Base-by-base conservation (phyloP, 92 coral and sea anemone genomes). In the Umimayanthus chanpuru region DNA sequence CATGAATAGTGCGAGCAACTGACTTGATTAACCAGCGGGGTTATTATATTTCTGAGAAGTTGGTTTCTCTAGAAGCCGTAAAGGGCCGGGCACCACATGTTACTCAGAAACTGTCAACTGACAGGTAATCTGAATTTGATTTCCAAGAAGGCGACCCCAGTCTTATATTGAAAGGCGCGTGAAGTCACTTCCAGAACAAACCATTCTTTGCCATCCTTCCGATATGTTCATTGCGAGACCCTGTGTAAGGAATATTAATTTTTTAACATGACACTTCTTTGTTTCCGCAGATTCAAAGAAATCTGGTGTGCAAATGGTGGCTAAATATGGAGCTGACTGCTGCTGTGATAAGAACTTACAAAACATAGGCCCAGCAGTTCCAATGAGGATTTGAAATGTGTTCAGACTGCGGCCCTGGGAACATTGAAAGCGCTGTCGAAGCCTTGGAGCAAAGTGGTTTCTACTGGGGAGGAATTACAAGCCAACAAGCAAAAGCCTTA, bases 381-480 rank as follows among this genome's bases (percentile, higher is more conserved):
- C 40, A 81, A 20, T 68, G 64, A 83, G 43, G 65, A 39, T 43
- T 71, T 71, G 36, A 44, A 18, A 83, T 83, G 87, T 44, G 87
- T 43, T 40, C 86, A 9, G 40, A 26, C 26, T 82, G 67, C 25
- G 68, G 41, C 21, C 79, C 39, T 75, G 87, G 87, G 6, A 15
- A 67, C 11, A 7, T 83, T 41, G 77, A 23, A 47, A 28, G 74
- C 61, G 55, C 47, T 26, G 39, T 83, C 9, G 53, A 88, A 75
- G 85, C 88, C 70, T 80, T 95, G 50, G 56, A 79, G 80, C 88
- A 92, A 81, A 95, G 98, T 68, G 98, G 97, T 0, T 94, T 96
- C 88, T 97, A 97, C 73, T 97, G 99, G 99, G 93, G 97, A 76
- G 85, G 89, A 11, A 88, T 97, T 43, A 85, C 89, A 86, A 92